Evolutionary conservation across 2,113 vertebrate genomes (phyloP).

Genomic region (Mormyrus lacerda): DNA sequence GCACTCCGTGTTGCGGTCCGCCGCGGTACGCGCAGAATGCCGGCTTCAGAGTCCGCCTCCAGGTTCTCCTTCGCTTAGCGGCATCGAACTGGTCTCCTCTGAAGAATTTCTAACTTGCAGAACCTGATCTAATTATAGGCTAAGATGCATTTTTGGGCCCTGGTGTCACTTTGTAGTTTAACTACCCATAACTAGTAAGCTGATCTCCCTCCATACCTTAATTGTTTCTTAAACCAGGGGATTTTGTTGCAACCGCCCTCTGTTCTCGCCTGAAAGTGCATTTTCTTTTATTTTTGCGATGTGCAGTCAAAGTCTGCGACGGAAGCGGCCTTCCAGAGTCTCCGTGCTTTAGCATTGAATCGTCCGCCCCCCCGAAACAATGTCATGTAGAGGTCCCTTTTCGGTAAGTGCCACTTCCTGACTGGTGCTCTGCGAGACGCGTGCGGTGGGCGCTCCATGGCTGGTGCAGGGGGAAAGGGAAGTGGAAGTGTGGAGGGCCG

Average conservation of each 20-base stretch:
- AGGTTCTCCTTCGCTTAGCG: not conserved
- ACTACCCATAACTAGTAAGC: slow-evolving; percentile 42
- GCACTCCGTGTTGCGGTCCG: not conserved
- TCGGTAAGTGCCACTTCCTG: not conserved
- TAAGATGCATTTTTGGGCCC: slow-evolving; percentile 23
- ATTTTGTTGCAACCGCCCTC: slow-evolving; percentile 32
- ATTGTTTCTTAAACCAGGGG: slow-evolving; percentile 35
- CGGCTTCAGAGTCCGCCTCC: not conserved
- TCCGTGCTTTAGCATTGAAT: not conserved
- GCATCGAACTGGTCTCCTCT: slow-evolving; percentile 56
- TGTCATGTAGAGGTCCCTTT: not conserved
- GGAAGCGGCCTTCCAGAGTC: not conserved
- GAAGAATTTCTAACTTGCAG: slow-evolving; percentile 35
- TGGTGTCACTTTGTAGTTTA: slow-evolving; percentile 23
- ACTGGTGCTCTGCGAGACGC: not conserved
- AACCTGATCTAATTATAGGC: slow-evolving; percentile 62
- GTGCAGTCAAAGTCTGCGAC: not conserved
- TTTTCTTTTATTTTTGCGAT: not conserved
- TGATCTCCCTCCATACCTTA: slow-evolving; percentile 39
- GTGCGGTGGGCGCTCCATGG: slow-evolving; percentile 36
- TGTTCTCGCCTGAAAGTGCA: slow-evolving; percentile 23
- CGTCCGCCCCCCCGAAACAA: not conserved
- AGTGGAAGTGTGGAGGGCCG: slow-evolving; percentile 55
- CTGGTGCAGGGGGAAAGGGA: slow-evolving; percentile 41
- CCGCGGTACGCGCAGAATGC: not conserved